A percentile compares a stretch with the other conserved stretches of the same genome.
Conservation (phyloP, 2,113 vertebrate species). For the Dromas ardeola region DNA sequence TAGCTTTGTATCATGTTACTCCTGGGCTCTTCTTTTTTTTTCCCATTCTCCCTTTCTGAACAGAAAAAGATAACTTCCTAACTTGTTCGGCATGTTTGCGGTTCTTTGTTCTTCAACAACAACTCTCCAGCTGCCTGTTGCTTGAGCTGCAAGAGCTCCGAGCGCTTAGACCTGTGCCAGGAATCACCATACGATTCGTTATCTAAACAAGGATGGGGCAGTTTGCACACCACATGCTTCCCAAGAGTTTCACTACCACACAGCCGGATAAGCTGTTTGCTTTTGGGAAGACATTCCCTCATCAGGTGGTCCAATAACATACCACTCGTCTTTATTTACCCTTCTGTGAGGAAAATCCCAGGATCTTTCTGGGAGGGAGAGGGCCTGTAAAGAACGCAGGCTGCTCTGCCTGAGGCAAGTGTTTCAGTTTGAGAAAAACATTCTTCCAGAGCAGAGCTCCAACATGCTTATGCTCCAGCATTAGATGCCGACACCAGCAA, state of each 20-base stretch:
- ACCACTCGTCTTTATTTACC: not conserved
- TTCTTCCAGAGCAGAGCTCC: not conserved
- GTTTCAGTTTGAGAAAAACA: not conserved
- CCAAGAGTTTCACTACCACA: not conserved
- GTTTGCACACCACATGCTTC: not conserved
- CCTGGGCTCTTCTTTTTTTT: not conserved
- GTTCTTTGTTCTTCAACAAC: not conserved
- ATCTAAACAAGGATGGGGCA: not conserved
- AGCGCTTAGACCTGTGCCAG: not conserved
- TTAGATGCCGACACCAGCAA: not conserved
- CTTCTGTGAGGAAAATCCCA: not conserved
- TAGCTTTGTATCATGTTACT: not conserved
- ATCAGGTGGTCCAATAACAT: not conserved
- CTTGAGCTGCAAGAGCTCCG: not conserved
- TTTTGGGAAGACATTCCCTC: not conserved
- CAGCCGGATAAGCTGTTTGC: not conserved
- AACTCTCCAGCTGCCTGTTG: not conserved
- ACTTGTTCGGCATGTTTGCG: not conserved
- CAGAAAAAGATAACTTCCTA: not conserved
- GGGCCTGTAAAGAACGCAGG: not conserved
- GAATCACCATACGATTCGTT: not conserved
- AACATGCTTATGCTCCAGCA: not conserved
- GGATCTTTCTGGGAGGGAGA: not conserved
- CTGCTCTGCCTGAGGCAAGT: not conserved
- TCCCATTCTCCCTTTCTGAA: not conserved